Percentiles rank a stretch among this genome's conserved stretches.
Evolutionary conservation across 2,113 vertebrate species (phyloP).

Genomic region (Phoxinus phoxinus): DNA sequence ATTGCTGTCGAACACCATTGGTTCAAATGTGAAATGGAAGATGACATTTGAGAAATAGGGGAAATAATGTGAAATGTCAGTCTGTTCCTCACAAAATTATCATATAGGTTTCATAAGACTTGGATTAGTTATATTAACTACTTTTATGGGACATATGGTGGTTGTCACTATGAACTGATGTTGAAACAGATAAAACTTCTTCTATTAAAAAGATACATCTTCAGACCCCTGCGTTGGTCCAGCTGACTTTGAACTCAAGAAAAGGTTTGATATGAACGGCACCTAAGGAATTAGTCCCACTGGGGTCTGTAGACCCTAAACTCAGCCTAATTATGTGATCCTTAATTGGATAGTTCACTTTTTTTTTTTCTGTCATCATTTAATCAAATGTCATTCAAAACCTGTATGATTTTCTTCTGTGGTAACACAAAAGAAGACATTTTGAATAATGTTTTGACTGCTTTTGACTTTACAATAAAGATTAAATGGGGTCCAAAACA

Average conservation of each 20-base stretch:
- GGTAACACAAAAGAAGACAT: neutral
- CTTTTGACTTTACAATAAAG: neutral
- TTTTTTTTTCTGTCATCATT: neutral
- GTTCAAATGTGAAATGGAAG: neutral
- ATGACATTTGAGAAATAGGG: neutral
- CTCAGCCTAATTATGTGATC: neutral
- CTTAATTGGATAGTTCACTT: too few relatives aligned
- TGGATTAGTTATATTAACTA: neutral
- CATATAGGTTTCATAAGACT: neutral
- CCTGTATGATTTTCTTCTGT: neutral
- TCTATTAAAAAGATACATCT: neutral
- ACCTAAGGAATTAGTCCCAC: neutral
- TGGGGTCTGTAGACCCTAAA: neutral
- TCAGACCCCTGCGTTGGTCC: neutral
- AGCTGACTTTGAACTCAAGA: neutral
- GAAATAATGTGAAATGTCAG: neutral
- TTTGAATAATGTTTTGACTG: neutral
- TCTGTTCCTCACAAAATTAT: neutral
- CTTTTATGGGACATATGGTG: neutral
- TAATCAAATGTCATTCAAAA: neutral
- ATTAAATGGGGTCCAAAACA: neutral
- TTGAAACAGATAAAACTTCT: neutral
- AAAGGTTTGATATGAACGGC: neutral
- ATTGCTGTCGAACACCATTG: neutral
- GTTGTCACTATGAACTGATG: neutral